Percentiles rank a stretch among this genome's conserved stretches.
Evolutionary conservation across 2,113 vertebrate genomes (phyloP).

Genomic region (Ornithorhynchus anatinus): DNA sequence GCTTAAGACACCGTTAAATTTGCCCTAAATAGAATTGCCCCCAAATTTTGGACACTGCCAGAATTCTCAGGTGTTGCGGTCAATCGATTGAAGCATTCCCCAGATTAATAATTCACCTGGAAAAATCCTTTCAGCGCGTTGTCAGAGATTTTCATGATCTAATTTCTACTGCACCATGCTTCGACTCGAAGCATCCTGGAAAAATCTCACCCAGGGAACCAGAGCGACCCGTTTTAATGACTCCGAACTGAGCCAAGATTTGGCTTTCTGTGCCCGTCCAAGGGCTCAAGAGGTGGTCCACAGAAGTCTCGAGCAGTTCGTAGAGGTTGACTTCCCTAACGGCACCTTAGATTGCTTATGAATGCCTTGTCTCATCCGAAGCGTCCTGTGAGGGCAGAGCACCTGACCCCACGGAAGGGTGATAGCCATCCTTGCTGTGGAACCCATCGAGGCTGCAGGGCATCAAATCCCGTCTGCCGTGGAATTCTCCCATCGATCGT

Average conservation of each 20-base stretch:
- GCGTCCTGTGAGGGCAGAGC: slow-evolving; percentile 41
- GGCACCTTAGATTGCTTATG: not conserved
- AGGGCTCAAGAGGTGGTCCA: not conserved
- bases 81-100: not conserved
- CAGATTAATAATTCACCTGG: slow-evolving; percentile 23
- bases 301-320: not conserved
- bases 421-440: slow-evolving; percentile 60
- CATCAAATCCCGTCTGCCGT: slow-evolving; percentile 68
- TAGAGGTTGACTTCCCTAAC: not conserved
- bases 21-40: slow-evolving; percentile 40
- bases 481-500: slow-evolving; percentile 68
- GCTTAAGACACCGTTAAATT: not conserved
- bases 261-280: slow-evolving; percentile 17
- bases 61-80: slow-evolving; percentile 15
- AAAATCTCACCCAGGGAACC: not conserved
- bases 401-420: slow-evolving; percentile 47
- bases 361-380: not conserved
- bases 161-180: slow-evolving; percentile 19
- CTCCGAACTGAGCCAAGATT: slow-evolving; percentile 14
- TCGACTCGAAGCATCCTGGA: slow-evolving; percentile 6
- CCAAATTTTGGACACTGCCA: slow-evolving; percentile 20
- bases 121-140: slow-evolving; percentile 4
- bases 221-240: slow-evolving; percentile 15
- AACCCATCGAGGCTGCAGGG: slow-evolving; percentile 69
- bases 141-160: slow-evolving; percentile 15